A percentile compares a stretch with the other conserved stretches of the same genome.
Conservation (phyloP, 2,888 invertebrate genomes). For the Ormyrus pomaceus region DNA sequence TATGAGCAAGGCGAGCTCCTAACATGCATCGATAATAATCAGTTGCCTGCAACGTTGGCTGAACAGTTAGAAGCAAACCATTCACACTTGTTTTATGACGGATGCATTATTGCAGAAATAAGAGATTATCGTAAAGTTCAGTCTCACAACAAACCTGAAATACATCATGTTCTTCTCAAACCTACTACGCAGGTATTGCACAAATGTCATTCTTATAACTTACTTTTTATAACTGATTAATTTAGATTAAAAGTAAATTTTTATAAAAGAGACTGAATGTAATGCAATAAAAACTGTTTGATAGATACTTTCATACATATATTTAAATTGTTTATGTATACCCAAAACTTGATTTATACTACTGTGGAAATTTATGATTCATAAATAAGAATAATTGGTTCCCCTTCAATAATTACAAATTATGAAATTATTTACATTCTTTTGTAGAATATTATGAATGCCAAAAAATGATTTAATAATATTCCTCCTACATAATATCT, state of each 20-base stretch:
- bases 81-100: slow-evolving; percentile 92
- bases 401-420: neutral
- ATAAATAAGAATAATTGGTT: neutral
- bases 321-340: neutral
- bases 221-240: neutral
- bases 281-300: too few species aligned
- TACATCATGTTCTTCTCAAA: slow-evolving; percentile 90
- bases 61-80: slow-evolving; percentile 90
- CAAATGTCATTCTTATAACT: neutral
- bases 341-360: slow-evolving; percentile 23
- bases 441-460: neutral
- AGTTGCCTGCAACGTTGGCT: slow-evolving; percentile 90
- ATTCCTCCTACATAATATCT: too few species aligned
- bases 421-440: too few species aligned
- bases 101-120: slow-evolving; percentile 94
- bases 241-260: neutral
- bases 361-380: neutral
- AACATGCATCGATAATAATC: slow-evolving; percentile 92
- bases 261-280: neutral
- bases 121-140: slow-evolving; percentile 91
- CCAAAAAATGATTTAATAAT: too few species aligned
- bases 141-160: slow-evolving; percentile 86
- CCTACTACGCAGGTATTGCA: slow-evolving; percentile 87
- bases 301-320: too few species aligned
- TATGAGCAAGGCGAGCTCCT: slow-evolving; percentile 93